Conservation (phyloP, 2,797 vertebrate genomes). For the Cynodonichthys magdalenae region DNA sequence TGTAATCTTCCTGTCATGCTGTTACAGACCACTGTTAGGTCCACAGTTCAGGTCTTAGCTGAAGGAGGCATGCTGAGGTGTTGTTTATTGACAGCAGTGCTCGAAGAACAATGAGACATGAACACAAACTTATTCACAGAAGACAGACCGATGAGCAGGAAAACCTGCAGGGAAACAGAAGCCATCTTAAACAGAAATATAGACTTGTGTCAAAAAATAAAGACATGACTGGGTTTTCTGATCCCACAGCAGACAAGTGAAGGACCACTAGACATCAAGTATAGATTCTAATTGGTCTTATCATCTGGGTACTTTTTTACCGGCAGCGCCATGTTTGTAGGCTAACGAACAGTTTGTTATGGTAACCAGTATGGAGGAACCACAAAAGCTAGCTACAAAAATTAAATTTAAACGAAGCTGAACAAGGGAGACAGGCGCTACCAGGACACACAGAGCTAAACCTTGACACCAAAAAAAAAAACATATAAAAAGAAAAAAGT, state of each 20-base stretch:
- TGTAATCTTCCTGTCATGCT: constrained; percentile 24
- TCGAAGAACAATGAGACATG: background rate
- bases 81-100: constrained; percentile 26
- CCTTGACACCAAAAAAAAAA: too few relatives aligned
- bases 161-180: background rate
- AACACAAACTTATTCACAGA: background rate
- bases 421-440: too few relatives aligned
- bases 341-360: too few relatives aligned
- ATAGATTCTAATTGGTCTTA: constrained; percentile 4
- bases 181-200: background rate
- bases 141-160: background rate
- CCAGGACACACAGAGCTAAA: too few relatives aligned
- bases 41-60: constrained; percentile 60
- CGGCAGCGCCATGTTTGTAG: background rate
- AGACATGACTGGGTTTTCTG: constrained; percentile 24
- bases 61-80: constrained; percentile 30
- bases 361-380: too few relatives aligned
- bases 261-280: constrained; percentile 7
- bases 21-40: constrained; percentile 25
- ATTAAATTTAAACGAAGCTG: too few relatives aligned
- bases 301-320: constrained; percentile 2
- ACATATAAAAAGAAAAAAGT: too few relatives aligned
- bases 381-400: too few relatives aligned
- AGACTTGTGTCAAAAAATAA: background rate
- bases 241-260: constrained; percentile 26